Conservation (phyloP, 2,797 vertebrate species). For the Gymnopithys bicolor region DNA sequence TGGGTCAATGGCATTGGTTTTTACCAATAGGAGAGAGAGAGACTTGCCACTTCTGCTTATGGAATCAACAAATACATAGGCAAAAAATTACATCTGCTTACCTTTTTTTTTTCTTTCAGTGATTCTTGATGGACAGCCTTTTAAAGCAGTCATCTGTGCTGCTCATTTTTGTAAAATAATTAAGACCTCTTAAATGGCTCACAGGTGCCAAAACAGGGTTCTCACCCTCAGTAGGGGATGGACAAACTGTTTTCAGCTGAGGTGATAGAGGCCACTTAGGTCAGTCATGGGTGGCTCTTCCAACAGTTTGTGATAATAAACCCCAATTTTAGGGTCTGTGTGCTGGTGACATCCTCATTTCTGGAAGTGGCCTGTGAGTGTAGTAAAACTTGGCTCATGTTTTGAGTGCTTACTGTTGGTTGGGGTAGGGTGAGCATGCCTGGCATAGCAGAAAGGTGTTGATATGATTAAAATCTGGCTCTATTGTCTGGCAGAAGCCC, state of each 20-base stretch:
- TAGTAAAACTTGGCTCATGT: accelerated
- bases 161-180: conserved; percentile 3
- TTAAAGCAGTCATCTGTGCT: not conserved
- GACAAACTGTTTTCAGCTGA: not conserved
- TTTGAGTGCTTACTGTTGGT: not conserved
- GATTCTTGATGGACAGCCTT: not conserved
- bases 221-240: not conserved
- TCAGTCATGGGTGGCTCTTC: not conserved
- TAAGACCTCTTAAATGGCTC: not conserved
- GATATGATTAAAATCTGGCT: conserved; percentile 61
- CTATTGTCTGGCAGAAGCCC: conserved; percentile 30
- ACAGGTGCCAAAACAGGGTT: not conserved
- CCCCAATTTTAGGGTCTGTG: not conserved
- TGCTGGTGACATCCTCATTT: not conserved
- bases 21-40: not conserved
- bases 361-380: not conserved
- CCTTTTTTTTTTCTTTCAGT: not conserved
- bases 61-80: not conserved
- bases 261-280: not conserved
- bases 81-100: not conserved
- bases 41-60: not conserved
- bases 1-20: accelerated
- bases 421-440: conserved; percentile 9
- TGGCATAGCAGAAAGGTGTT: conserved; percentile 33
- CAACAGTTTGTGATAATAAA: not conserved